Conservation (phyloP, 2,797 vertebrate species). For the Falco naumanni region DNA sequence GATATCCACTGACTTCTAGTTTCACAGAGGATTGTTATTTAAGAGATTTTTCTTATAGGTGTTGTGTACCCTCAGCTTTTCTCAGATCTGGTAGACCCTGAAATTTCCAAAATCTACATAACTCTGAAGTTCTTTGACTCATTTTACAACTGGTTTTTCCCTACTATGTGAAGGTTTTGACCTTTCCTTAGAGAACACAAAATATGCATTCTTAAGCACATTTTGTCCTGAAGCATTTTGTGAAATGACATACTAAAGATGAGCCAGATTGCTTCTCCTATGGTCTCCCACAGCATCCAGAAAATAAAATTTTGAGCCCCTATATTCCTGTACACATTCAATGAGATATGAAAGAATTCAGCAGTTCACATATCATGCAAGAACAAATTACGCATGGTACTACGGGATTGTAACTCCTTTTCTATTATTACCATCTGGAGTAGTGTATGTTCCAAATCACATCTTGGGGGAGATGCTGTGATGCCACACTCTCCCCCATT, state of each 20-base stretch:
- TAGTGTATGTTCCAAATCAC: neutral
- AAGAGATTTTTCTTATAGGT: neutral
- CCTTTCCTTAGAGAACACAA: neutral
- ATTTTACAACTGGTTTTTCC: neutral
- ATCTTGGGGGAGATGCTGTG: neutral
- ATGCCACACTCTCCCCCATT: neutral
- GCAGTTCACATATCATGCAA: neutral
- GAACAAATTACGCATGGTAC: neutral
- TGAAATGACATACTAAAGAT: neutral
- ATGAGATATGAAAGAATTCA: neutral
- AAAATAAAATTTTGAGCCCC: neutral
- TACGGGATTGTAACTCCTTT: neutral
- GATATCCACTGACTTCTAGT: neutral
- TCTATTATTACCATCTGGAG: neutral
- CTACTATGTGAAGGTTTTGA: neutral
- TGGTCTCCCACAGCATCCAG: neutral
- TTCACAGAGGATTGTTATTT: neutral
- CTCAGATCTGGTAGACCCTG: neutral
- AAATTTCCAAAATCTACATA: neutral
- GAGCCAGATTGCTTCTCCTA: neutral
- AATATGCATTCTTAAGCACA: neutral
- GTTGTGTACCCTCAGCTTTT: neutral
- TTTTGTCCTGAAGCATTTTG: neutral
- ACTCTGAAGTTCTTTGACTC: neutral
- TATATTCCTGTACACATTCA: neutral